phyloP scores from a whole-genome alignment of 2,113 vertebrate genomes.

The Tursiops truncatus region DNA sequence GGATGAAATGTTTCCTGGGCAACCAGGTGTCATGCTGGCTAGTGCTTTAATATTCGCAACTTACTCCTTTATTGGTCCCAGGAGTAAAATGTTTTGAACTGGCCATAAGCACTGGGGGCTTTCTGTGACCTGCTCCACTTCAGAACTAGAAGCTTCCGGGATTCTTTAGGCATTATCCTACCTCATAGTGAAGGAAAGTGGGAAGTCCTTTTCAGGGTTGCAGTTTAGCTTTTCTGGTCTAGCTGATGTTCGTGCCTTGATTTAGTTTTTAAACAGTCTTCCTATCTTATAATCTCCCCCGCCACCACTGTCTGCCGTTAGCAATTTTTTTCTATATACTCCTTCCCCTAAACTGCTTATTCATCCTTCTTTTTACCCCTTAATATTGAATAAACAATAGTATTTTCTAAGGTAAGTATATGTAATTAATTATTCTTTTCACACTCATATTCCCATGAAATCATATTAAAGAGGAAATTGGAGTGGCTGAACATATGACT shows the following conservation, averaged over 20 bases:
- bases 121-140: slow-evolving; percentile 64
- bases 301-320: neutral
- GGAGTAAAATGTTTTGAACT: slow-evolving; percentile 50
- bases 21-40: slow-evolving; percentile 53
- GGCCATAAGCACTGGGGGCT: slow-evolving; percentile 23
- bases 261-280: neutral
- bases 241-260: neutral
- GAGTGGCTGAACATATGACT: neutral
- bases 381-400: neutral
- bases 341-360: neutral
- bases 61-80: slow-evolving; percentile 46
- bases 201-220: neutral
- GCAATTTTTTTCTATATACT: neutral
- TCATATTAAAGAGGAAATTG: slow-evolving; percentile 22
- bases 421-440: neutral
- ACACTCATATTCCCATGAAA: neutral
- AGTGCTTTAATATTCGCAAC: slow-evolving; percentile 42
- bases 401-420: neutral
- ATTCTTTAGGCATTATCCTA: neutral
- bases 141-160: neutral
- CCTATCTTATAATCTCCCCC: neutral
- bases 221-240: neutral
- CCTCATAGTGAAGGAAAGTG: neutral
- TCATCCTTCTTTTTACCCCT: neutral
- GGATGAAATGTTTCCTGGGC: slow-evolving; percentile 44